A percentile compares a stretch with the other conserved stretches of the same genome.
Conservation (phyloP, 2,113 vertebrate species). For the Azemiops feae region DNA sequence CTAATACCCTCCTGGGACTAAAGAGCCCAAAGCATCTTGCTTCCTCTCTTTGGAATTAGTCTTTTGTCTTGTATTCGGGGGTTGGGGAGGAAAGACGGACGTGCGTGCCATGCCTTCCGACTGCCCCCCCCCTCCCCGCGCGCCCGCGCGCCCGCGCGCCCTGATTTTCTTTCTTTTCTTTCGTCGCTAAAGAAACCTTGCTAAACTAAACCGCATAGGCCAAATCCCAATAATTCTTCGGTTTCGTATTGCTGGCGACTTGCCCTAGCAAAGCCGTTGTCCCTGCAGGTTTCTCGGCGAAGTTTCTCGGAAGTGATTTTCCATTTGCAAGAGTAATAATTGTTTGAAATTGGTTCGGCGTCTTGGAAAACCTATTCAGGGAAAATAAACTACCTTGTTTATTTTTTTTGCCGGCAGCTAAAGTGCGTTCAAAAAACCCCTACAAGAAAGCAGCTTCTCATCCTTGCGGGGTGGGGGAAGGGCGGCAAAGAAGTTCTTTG, state of each 20-base stretch:
- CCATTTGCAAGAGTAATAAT: not conserved
- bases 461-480: not conserved
- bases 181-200: no score
- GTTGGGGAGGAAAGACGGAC: no score
- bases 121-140: no score
- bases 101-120: no score
- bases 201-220: no score
- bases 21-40: not conserved
- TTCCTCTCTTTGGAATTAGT: not conserved
- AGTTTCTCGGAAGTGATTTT: not conserved
- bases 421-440: not conserved
- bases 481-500: not conserved
- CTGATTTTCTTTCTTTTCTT: not conserved
- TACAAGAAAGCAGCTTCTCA: not conserved
- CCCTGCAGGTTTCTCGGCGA: not conserved
- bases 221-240: no score
- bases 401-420: not conserved
- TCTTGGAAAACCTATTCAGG: not conserved
- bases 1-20: not conserved
- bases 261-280: not conserved
- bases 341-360: not conserved
- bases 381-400: not conserved
- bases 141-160: no score
- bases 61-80: not conserved
- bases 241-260: not conserved